These are phyloP conservation scores for Triops longicaudatus DNA, from an alignment of 1,140 invertebrate species.

Conservation along the genomic window DNA sequence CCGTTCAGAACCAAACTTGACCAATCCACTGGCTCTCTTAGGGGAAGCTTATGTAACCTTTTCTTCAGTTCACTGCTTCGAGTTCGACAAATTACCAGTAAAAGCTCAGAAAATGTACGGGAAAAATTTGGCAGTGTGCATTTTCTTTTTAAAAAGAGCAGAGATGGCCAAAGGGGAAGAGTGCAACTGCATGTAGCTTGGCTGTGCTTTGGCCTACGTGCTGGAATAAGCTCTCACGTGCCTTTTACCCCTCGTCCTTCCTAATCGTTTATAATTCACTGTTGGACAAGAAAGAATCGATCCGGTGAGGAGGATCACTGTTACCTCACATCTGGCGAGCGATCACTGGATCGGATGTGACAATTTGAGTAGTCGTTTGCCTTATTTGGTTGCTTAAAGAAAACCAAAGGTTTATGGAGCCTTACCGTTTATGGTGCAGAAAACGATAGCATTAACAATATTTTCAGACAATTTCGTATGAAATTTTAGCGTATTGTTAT, in stretches of 20 bases:
- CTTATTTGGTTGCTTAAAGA: too few relatives aligned
- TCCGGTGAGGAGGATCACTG: background rate
- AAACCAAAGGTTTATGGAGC: background rate
- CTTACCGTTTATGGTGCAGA: background rate
- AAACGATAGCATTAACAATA: background rate
- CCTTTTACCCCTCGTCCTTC: background rate
- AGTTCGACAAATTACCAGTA: too few relatives aligned
- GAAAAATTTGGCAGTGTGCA: too few relatives aligned
- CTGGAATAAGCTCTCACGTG: background rate
- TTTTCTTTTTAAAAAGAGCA: too few relatives aligned
- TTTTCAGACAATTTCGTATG: background rate
- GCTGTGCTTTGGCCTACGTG: background rate
- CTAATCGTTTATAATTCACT: conserved; percentile 4
- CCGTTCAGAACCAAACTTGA: too few relatives aligned
- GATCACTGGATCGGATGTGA: too few relatives aligned
- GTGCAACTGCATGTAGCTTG: background rate
- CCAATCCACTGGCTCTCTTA: too few relatives aligned
- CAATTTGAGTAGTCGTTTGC: too few relatives aligned
- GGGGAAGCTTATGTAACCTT: too few relatives aligned
- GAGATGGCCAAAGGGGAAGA: background rate
- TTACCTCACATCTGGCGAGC: background rate
- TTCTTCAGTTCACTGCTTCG: too few relatives aligned
- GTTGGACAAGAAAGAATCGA: background rate
- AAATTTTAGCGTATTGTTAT: background rate
- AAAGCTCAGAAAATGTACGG: too few relatives aligned